Conservation (phyloP, 2,113 vertebrate species). For the Heptranchias perlo region DNA sequence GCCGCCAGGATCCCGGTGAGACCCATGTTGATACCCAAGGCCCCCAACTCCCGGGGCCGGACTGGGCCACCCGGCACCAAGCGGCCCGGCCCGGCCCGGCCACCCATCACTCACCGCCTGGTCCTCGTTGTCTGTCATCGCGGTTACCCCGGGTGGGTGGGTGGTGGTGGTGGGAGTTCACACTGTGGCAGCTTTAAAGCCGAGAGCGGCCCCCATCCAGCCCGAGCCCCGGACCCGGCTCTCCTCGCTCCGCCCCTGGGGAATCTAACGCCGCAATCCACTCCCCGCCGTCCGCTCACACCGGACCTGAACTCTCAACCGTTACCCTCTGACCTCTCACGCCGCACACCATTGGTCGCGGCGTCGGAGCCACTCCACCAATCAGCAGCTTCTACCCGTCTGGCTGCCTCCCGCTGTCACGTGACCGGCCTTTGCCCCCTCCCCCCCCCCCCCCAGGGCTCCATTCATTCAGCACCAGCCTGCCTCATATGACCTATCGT, state of each 20-base stretch:
- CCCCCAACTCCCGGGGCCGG: no score
- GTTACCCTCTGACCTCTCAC: neutral
- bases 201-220: neutral
- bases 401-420: neutral
- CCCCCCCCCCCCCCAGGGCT: no score
- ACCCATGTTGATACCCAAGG: no score
- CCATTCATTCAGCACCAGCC: no score
- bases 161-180: neutral
- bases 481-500: no score
- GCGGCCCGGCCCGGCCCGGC: no score
- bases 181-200: neutral
- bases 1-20: no score
- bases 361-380: neutral
- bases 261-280: no score
- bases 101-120: conserved; percentile 71
- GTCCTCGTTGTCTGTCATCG: conserved; percentile 86
- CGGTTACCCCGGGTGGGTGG: neutral
- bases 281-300: neutral
- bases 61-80: no score
- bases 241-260: neutral
- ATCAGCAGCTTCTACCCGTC: neutral
- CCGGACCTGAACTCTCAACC: neutral
- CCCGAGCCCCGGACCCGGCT: neutral
- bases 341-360: neutral
- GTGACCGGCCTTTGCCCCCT: neutral